Base-by-base conservation (phyloP, 1,140 invertebrate species). In the Portunus trituberculatus region DNA sequence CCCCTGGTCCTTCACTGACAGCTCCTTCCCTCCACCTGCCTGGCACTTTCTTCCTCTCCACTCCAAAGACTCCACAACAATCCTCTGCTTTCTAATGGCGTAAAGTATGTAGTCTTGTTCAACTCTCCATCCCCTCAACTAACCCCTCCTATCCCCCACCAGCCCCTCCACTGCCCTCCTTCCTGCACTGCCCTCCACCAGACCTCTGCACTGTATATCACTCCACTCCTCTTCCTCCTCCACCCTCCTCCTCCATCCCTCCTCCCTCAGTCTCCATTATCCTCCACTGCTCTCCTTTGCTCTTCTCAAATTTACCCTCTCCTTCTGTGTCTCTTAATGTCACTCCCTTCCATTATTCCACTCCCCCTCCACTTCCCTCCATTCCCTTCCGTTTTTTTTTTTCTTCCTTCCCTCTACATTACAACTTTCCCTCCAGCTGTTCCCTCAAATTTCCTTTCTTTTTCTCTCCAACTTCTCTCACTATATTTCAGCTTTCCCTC, bases 241-340 rank as follows among this genome's bases (percentile, higher is more conserved):
- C 20, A 12, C 25, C 67, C 67, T 76, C 67, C 20, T n/a, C 67
- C n/a, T 76, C n/a, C 67, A n/a, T 20, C 67, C 12, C 67, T 20
- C 20, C 20, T 16, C 67, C 67, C 12, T 20, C 8, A 7, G 20
- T 20, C 67, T 76, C 67, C 67, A n/a, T 76, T n/a, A 76, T 25
- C 67, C 67, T 25, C 67, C 67, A n/a, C 25, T 76, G 25, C 25
- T 76, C 67, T 76, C 67, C 67, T 76, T 76, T 76, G 25, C 25
- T n/a, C 67, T 76, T n/a, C 67, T n/a, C 67, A n/a, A 76, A 76
- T 76, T 76, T 76, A 76, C 67, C 12, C 67, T 16, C 20, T n/a
- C 67, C 67, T 76, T 76, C 67, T 76, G 20, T 76, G 67, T 32
- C 87, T 88, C 87, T 32, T n/a, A 76, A 76, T 76, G 67, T 20